A percentile compares a stretch with the other conserved stretches of the same genome.
Evolutionary conservation across 1,140 invertebrate species (phyloP).

Genomic region (Pollicipes pollicipes): DNA sequence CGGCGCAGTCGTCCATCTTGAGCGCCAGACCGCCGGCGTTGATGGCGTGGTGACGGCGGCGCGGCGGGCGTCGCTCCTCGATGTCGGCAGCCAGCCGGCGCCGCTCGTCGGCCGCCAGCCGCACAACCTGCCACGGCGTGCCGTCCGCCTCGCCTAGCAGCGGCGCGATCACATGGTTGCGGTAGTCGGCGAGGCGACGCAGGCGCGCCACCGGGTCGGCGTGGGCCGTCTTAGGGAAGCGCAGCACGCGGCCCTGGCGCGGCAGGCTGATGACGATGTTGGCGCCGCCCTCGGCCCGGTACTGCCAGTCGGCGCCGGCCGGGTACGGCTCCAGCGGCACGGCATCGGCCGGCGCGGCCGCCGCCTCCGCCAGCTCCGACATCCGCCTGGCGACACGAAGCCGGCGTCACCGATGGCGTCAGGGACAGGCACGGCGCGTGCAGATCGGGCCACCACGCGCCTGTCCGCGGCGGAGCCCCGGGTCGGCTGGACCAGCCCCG

Average conservation of each 20-base stretch:
- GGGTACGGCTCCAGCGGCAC: neutral
- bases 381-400: too few relatives aligned
- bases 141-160: constrained; percentile 15
- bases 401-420: too few relatives aligned
- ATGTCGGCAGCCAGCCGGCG: neutral
- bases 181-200: constrained; percentile 6
- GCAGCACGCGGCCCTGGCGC: constrained; percentile 6
- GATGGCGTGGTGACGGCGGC: constrained; percentile 6
- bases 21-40: constrained; percentile 10
- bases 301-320: constrained; percentile 5
- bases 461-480: too few relatives aligned
- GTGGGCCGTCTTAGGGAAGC: constrained; percentile 12
- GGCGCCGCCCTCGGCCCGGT: constrained; percentile 12
- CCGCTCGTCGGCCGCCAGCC: neutral
- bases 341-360: too few relatives aligned
- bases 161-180: constrained; percentile 13
- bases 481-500: too few relatives aligned
- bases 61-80: constrained; percentile 8
- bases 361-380: too few relatives aligned
- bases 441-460: too few relatives aligned
- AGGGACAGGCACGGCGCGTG: too few relatives aligned
- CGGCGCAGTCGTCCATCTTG: constrained; percentile 4
- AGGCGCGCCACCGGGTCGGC: constrained; percentile 8
- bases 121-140: constrained; percentile 3
- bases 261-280: constrained; percentile 12